Base-by-base conservation (phyloP, 2,113 vertebrate species). In the Sciurus niger region DNA sequence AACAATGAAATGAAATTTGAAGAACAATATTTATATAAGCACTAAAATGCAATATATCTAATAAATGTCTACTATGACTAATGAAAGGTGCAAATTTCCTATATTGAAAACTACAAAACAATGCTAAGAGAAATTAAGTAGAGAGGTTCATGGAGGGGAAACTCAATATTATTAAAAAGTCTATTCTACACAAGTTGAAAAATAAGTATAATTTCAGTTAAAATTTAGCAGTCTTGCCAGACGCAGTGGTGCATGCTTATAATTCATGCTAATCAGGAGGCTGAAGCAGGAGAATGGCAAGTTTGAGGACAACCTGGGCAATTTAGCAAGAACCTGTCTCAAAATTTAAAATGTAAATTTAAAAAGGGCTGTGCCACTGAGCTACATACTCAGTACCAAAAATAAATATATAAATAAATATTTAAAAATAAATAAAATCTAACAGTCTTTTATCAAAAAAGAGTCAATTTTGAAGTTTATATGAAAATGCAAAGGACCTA, bases 171-270 rank as follows among this genome's bases (percentile, higher is more conserved):
- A 93, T 70, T 34, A 85, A 84, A 89, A 85, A 40, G 60, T 89
- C 67, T 89, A 25, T 14, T 95, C 43, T 94, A 4, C 22, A 76
- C 55, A 92, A 74, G 34, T 2, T 58, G 37, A 89, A 89, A 92
- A 82, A 85, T 9, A 85, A 28, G n/a, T 67, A 46, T 78, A 95
- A 79, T 73, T 16, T 34, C 79, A 94, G 28, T 89, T 67, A 92
- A 95, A 90, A 91, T 80, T 48, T 43, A 95, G 25, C 43, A 94
- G 70, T 18, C 37, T 83, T 87, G 55, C 20, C 55, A 58, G 60
- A 63, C 24, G 25, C 60, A 63, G 25, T 63, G 60, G 9, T 28
- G 25, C 60, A 63, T 28, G 25, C 60, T 10, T 63, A 8, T 63
- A 63, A 11, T 63, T 24, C 60, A 24, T 8, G 24, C 9, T 10